These are phyloP conservation scores for Characodon lateralis DNA, from an alignment of 2,797 vertebrate species.

Conservation along the genomic window DNA sequence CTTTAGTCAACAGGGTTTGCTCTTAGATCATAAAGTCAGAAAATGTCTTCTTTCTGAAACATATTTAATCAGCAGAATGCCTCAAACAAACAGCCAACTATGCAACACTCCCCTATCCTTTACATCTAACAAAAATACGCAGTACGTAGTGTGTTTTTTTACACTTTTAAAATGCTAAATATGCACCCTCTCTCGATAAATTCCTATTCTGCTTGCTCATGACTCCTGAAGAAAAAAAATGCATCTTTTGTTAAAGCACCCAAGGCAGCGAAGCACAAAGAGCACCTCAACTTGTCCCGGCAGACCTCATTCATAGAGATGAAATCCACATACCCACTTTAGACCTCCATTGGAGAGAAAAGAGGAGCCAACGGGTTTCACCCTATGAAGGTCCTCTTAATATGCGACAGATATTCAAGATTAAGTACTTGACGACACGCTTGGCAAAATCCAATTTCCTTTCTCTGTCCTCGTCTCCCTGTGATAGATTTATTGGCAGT, in stretches of 20 bases:
- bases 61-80: background rate
- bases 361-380: constrained; percentile 36
- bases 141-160: constrained; percentile 13
- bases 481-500: constrained; percentile 75
- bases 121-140: background rate
- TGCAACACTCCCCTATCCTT: background rate
- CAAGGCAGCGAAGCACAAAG: constrained; percentile 32
- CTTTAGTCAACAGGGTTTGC: background rate
- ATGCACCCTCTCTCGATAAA: constrained; percentile 16
- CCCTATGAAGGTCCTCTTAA: constrained; percentile 71
- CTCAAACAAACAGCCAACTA: background rate
- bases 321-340: constrained; percentile 52
- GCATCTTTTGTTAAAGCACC: constrained; percentile 32
- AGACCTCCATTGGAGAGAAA: constrained; percentile 50
- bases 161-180: constrained; percentile 18
- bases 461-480: constrained; percentile 56
- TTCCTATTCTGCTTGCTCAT: constrained; percentile 3
- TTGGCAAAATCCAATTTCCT: constrained; percentile 84
- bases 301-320: constrained; percentile 43
- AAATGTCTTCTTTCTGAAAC: background rate
- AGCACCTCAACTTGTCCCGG: constrained; percentile 41
- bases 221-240: constrained; percentile 42
- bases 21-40: constrained; percentile 1
- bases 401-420: constrained; percentile 81
- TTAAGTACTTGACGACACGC: constrained; percentile 79